Base-by-base conservation (phyloP, 2,797 vertebrate species). In the Anguilla megastoma region DNA sequence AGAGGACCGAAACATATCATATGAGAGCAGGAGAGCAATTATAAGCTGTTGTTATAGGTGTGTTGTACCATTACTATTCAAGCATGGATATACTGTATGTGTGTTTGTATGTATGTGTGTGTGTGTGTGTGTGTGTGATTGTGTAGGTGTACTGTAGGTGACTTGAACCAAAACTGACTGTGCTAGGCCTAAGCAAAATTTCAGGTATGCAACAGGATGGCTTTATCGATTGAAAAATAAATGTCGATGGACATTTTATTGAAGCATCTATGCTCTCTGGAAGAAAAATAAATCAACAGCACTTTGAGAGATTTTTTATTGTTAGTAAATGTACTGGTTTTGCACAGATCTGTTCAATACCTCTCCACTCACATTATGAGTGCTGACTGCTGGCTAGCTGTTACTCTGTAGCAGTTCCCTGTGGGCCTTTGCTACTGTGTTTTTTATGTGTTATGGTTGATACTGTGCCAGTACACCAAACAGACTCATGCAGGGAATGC, bases 391-490 rank as follows among this genome's bases (percentile, higher is more conserved):
- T 7, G 36, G 74, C 33, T 41, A 45, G 74, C 33, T 36, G 27
- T 36, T 36, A 16, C 71, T 76, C 30, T 10, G 12, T 33, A 30
- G 71, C 27, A 18, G 33, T 45, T 79, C 74, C 74, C 74, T 45
- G 4, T 41, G 74, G 74, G 74, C 14, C 14, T 21, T 36, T 36
- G 33, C 36, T 21, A 18, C 33, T 41, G 18, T 79, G 74, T 79
- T 79, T 79, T 45, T 36, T 41, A 45, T 41, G 74, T 79, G 74
- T 79, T 76, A 76, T 76, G 27, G 12, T 76, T 76, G 71, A 76
- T 36, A 36, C 33, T 33, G 71, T 33, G 71, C 71, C 71, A 76
- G 71, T 76, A 36, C 30, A 76, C 30, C 21, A 21, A 76, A 76
- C 71, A 76, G 71, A 36, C 33, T 80, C 16, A 76, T 16, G 71